These are phyloP conservation scores for Sebastes steindachneri DNA, from an alignment of 2,797 vertebrate species.

Conservation along the genomic window DNA sequence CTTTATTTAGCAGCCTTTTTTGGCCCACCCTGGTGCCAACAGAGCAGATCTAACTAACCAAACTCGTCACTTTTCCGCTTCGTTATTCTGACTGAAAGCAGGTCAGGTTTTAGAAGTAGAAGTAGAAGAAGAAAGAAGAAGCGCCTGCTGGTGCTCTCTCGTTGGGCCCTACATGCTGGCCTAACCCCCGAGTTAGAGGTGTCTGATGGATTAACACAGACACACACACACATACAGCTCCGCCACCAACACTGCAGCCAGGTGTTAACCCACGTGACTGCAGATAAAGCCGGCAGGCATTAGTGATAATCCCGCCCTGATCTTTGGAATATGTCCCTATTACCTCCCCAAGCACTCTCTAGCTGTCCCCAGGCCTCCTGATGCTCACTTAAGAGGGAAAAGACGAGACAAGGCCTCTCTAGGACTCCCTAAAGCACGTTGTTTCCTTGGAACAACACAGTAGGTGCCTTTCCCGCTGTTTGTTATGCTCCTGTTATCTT, in stretches of 20 bases:
- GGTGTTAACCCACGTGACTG: conserved; percentile 85
- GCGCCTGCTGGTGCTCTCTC: conserved; percentile 27
- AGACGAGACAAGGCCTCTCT: conserved; percentile 61
- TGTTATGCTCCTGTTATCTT: conserved; percentile 59
- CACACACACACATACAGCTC: conserved; percentile 45
- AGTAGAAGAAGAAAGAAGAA: neutral
- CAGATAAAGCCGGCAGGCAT: conserved; percentile 85
- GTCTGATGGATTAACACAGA: conserved; percentile 73
- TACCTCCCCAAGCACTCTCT: conserved; percentile 73
- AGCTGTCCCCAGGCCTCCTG: conserved; percentile 73
- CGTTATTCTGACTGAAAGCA: conserved; percentile 16
- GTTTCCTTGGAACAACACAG: conserved; percentile 66
- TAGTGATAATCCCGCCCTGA: conserved; percentile 85
- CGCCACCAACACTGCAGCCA: conserved; percentile 75
- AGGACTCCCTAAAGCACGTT: conserved; percentile 55
- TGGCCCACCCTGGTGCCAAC: conserved; percentile 29
- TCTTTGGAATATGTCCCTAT: conserved; percentile 85
- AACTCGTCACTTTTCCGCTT: conserved; percentile 23
- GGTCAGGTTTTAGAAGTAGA: conserved; percentile 19
- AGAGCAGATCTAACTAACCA: conserved; percentile 4
- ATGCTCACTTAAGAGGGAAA: conserved; percentile 71
- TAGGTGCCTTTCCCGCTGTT: conserved; percentile 68
- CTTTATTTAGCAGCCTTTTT: conserved; percentile 59
- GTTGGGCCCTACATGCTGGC: conserved; percentile 30
- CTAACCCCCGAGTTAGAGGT: conserved; percentile 70